Conservation (phyloP, 2,888 invertebrate species). For the Cryptophagus acutangulus region DNA sequence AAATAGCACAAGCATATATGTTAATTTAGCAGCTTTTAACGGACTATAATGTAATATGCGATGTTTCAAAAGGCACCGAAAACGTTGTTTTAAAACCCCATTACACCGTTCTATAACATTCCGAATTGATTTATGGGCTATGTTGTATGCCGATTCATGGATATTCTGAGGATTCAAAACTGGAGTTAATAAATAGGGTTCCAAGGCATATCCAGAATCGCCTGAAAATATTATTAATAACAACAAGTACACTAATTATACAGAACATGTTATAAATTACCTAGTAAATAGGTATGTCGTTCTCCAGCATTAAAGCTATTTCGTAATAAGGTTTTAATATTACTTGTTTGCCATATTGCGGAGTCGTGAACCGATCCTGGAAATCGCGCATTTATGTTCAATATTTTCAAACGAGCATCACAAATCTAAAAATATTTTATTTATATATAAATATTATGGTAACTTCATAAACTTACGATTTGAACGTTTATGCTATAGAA, state of each 20-base stretch:
- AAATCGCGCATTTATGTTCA: slow-evolving; percentile 14
- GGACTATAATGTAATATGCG: slow-evolving; percentile 9
- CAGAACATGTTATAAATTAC: background rate
- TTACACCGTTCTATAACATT: slow-evolving; percentile 15
- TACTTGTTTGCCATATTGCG: slow-evolving; percentile 11
- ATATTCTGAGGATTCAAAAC: background rate
- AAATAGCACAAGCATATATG: slow-evolving; percentile 8
- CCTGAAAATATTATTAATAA: background rate
- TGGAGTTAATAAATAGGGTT: slow-evolving; percentile 10
- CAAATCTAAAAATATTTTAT: slow-evolving; percentile 3
- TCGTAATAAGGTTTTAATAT: slow-evolving; percentile 7
- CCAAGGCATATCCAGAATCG: slow-evolving; percentile 6
- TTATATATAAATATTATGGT: background rate
- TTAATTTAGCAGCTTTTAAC: slow-evolving; percentile 10
- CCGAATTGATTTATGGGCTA: slow-evolving; percentile 8
- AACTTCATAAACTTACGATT: slow-evolving; percentile 3
- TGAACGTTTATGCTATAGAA: background rate
- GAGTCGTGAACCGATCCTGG: slow-evolving; percentile 13
- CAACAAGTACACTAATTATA: background rate
- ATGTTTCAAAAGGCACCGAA: slow-evolving; percentile 7
- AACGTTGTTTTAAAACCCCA: slow-evolving; percentile 12
- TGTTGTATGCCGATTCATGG: slow-evolving; percentile 5
- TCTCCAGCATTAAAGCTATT: slow-evolving; percentile 10
- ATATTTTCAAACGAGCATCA: slow-evolving; percentile 13
- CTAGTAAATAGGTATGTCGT: slow-evolving; percentile 1